These are phyloP conservation scores for Clepsis dumicolana DNA, from an alignment of 2,888 invertebrate genomes.

Conservation along the genomic window DNA sequence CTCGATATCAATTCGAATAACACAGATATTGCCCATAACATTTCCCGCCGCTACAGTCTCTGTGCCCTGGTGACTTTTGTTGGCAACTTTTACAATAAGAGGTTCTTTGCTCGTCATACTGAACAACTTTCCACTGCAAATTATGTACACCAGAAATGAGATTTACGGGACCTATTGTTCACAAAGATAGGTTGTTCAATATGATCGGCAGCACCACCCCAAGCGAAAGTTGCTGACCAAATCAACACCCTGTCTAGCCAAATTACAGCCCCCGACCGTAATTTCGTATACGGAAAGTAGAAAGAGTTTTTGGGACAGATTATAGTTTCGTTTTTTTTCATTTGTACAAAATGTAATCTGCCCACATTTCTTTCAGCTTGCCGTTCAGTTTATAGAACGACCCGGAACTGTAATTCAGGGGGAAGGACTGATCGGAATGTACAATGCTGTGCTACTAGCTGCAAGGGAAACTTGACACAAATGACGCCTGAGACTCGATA, in stretches of 20 bases:
- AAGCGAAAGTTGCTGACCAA: constrained; percentile 32
- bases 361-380: not conserved
- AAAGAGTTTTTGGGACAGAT: not conserved
- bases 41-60: too few species aligned
- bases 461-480: constrained; percentile 72
- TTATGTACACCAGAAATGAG: not conserved
- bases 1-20: not conserved
- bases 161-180: not conserved
- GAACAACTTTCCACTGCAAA: not conserved
- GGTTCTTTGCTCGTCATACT: not conserved
- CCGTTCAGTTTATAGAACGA: not conserved
- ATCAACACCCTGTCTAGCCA: constrained; percentile 11
- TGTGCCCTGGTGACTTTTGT: not conserved
- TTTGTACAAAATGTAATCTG: not conserved
- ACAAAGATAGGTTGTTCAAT: constrained; percentile 1
- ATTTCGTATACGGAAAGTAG: not conserved
- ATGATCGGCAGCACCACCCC: not conserved
- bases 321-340: not conserved
- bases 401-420: constrained; percentile 15
- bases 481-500: constrained; percentile 59
- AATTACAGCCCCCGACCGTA: not conserved
- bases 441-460: constrained; percentile 80
- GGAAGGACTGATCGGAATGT: constrained; percentile 74
- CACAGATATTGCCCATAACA: not conserved
- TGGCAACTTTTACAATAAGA: not conserved